These are phyloP conservation scores for Serilophus lunatus DNA, from an alignment of 2,113 vertebrate species.

Conservation along the genomic window DNA sequence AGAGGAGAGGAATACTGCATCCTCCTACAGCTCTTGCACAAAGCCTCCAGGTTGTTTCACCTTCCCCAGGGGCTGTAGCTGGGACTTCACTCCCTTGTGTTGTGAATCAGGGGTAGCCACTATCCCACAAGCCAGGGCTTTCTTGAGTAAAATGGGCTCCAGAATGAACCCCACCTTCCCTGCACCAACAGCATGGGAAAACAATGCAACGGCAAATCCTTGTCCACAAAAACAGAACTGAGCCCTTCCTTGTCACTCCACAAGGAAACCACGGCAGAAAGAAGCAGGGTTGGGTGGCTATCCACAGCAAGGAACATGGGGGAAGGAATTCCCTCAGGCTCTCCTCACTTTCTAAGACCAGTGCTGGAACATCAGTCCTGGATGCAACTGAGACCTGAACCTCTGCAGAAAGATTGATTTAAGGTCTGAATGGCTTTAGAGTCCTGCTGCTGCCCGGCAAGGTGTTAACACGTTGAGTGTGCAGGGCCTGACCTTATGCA, in stretches of 20 bases:
- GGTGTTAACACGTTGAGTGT: neutral
- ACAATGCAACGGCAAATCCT: neutral
- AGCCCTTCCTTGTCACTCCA: neutral
- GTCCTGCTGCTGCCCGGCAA: neutral
- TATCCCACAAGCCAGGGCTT: neutral
- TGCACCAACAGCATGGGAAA: neutral
- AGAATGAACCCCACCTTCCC: fast-evolving
- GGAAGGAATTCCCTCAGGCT: neutral
- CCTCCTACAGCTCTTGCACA: neutral
- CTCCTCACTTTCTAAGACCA: neutral
- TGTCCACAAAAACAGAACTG: neutral
- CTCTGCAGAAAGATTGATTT: neutral
- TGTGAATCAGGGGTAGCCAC: neutral
- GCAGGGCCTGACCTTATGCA: neutral
- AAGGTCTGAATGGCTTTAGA: neutral
- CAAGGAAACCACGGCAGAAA: neutral
- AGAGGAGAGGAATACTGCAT: neutral
- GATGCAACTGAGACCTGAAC: neutral
- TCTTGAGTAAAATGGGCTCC: neutral
- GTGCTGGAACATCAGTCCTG: neutral
- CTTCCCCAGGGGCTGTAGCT: neutral
- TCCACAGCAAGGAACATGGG: neutral
- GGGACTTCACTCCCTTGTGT: neutral
- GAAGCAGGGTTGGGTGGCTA: neutral
- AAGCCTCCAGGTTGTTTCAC: neutral